Conservation (phyloP, 1,140 invertebrate species). For the Tetragnatha versicolor region DNA sequence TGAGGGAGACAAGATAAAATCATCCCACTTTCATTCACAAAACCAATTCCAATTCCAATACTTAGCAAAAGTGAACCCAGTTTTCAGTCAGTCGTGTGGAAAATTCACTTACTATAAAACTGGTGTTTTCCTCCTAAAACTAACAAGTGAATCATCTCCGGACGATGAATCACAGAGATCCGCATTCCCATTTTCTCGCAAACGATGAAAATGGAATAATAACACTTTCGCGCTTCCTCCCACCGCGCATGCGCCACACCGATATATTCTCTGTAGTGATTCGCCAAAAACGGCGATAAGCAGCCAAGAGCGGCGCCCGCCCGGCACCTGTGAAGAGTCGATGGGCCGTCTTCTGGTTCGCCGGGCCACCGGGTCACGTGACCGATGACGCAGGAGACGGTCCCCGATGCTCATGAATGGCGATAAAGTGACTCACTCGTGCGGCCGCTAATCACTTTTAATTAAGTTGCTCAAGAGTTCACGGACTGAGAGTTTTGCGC, state of each 20-base stretch:
- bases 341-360: not conserved
- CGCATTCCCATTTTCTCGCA: not conserved
- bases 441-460: not conserved
- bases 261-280: not conserved
- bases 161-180: conserved; percentile 2
- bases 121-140: no score
- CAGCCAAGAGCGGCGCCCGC: not conserved
- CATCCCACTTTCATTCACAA: no score
- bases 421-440: conserved; percentile 9
- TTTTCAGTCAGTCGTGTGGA: no score
- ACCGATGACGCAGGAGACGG: conserved; percentile 19
- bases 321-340: not conserved
- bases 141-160: no score
- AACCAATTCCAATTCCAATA: no score
- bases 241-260: not conserved
- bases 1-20: no score
- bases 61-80: no score
- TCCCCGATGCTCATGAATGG: conserved; percentile 35
- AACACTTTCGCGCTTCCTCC: not conserved
- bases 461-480: conserved; percentile 26
- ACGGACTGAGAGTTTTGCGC: not conserved
- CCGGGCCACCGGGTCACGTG: conserved; percentile 25
- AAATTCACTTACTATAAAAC: no score
- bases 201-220: not conserved
- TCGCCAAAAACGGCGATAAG: not conserved